phyloP scores from a whole-genome alignment of 1,140 invertebrate genomes.

The Drosophila tristis region DNA sequence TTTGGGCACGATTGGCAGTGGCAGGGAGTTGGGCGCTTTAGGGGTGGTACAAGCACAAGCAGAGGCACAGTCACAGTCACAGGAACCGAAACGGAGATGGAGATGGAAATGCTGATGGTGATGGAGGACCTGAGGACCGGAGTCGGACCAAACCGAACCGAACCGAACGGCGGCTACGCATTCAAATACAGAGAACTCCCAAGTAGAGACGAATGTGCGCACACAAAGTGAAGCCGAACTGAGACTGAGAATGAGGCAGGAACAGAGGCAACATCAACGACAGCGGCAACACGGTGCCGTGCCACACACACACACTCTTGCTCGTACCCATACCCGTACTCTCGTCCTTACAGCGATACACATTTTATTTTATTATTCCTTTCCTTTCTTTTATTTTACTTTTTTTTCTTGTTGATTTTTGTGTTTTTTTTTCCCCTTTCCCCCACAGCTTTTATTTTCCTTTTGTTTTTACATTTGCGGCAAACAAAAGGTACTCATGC shows the following conservation, averaged over 20 bases:
- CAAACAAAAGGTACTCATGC: constrained; percentile 80
- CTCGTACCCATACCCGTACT: neutral
- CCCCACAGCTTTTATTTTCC: constrained; percentile 44
- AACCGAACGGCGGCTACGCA: constrained; percentile 68
- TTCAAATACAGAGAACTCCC: constrained; percentile 77
- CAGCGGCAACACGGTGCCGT: constrained; percentile 38
- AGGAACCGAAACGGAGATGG: constrained; percentile 38
- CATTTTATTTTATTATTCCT: constrained; percentile 82
- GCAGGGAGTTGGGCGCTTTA: constrained; percentile 23
- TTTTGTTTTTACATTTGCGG: constrained; percentile 76
- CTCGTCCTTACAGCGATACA: constrained; percentile 62
- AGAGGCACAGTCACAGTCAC: constrained; percentile 12
- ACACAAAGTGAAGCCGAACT: constrained; percentile 46
- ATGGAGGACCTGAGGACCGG: constrained; percentile 3
- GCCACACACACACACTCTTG: constrained; percentile 27
- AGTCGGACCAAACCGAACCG: constrained; percentile 37
- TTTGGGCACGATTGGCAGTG: constrained; percentile 62
- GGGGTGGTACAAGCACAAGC: constrained; percentile 27
- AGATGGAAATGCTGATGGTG: constrained; percentile 6
- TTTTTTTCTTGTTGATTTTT: constrained; percentile 54
- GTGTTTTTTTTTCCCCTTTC: too few relatives aligned
- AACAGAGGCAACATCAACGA: constrained; percentile 30
- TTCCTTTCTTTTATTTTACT: constrained; percentile 69
- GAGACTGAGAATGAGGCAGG: constrained; percentile 45
- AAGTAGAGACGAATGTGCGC: constrained; percentile 75